Evolutionary conservation across 2,888 invertebrate genomes (phyloP).

Genomic region (Drosophila austrosaltans): DNA sequence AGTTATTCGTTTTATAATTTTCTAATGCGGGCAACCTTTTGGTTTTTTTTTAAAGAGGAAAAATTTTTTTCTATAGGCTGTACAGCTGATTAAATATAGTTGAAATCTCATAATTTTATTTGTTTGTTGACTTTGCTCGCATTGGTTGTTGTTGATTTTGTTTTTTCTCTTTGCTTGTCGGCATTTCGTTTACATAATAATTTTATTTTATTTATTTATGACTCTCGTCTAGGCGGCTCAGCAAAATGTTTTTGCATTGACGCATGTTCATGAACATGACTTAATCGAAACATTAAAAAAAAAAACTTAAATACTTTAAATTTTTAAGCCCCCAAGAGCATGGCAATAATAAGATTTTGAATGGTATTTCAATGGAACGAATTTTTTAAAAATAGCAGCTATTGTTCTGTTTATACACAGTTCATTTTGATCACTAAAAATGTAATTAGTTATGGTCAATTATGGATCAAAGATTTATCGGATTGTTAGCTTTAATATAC

Average conservation of each 20-base stretch:
- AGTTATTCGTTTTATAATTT: conserved; percentile 7
- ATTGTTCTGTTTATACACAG: neutral
- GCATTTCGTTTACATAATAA: conserved; percentile 11
- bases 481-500: no score
- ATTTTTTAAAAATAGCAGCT: neutral
- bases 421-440: neutral
- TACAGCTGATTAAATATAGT: conserved; percentile 6
- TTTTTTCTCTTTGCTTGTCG: neutral
- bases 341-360: neutral
- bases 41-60: neutral
- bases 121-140: neutral
- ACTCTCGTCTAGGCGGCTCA: conserved; percentile 3
- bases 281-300: conserved; percentile 38
- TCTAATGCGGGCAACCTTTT: conserved; percentile 2
- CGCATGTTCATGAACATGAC: conserved; percentile 65
- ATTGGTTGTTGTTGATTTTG: neutral
- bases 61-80: conserved; percentile 1
- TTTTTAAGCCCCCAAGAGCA: neutral
- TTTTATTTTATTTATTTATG: conserved; percentile 13
- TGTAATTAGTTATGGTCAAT: neutral
- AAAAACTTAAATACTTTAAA: neutral
- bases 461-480: no score
- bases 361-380: conserved; percentile 3
- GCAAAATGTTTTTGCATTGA: conserved; percentile 44
- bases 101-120: neutral